A percentile compares a stretch with the other conserved stretches of the same genome.
phyloP scores from a whole-genome alignment of 1,140 invertebrate genomes.

The Atopsyche davidsoni region DNA sequence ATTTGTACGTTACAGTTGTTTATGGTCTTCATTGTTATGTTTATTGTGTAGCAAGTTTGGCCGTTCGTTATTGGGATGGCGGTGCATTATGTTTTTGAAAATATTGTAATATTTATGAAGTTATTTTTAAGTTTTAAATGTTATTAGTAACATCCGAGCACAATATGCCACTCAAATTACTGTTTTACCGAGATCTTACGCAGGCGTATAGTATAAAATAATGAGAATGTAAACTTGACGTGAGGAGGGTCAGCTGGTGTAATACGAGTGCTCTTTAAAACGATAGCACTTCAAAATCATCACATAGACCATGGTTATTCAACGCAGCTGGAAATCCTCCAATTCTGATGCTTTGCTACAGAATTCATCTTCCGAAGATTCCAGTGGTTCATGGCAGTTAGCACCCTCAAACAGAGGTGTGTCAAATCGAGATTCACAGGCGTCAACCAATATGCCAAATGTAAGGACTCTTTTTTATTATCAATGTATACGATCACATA shows the following conservation, averaged over 20 bases:
- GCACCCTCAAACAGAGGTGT: slow-evolving; percentile 14
- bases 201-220: slow-evolving; percentile 3
- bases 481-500: too few species aligned
- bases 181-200: slow-evolving; percentile 7
- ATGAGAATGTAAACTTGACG: slow-evolving; percentile 1
- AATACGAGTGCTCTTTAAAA: too few species aligned
- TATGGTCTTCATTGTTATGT: too few species aligned
- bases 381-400: slow-evolving; percentile 23
- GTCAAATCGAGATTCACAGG: slow-evolving; percentile 9
- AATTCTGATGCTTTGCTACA: slow-evolving; percentile 20
- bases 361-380: slow-evolving; percentile 24
- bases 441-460: slow-evolving; percentile 22
- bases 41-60: too few species aligned
- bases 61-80: too few species aligned
- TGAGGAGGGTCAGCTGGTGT: slow-evolving; percentile 14
- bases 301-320: slow-evolving; percentile 22
- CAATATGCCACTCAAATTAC: slow-evolving; percentile 7
- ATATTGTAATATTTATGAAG: too few species aligned
- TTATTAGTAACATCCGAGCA: background rate
- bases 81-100: too few species aligned
- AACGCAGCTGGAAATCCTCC: slow-evolving; percentile 20
- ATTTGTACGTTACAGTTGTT: too few species aligned
- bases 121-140: slow-evolving; percentile 3
- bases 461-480: slow-evolving; percentile 7
- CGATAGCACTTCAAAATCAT: slow-evolving; percentile 1